These are phyloP conservation scores for Darevskia nairensis DNA, from an alignment of 2,797 vertebrate species.

Conservation along the genomic window DNA sequence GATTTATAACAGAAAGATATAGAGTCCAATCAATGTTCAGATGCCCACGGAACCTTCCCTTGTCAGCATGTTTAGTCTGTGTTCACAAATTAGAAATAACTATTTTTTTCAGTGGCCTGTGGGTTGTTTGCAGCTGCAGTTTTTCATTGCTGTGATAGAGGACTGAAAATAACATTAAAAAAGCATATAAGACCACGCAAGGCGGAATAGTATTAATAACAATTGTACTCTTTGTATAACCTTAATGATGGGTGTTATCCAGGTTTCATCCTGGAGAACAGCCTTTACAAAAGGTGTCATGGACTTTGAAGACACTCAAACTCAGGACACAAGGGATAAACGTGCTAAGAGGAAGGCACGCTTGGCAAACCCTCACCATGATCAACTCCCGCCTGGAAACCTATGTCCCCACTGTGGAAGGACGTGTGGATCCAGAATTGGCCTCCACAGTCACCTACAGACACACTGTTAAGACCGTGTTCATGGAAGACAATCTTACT, in stretches of 20 bases:
- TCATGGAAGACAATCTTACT: too few relatives aligned
- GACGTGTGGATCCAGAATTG: too few relatives aligned
- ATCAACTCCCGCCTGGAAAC: too few relatives aligned
- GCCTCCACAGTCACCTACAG: too few relatives aligned
- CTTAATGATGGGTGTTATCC: background rate
- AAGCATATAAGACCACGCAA: conserved; percentile 13
- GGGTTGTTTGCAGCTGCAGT: background rate
- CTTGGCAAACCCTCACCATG: too few relatives aligned
- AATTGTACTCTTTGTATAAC: background rate
- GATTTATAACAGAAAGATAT: conserved; percentile 27
- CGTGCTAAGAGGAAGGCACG: too few relatives aligned
- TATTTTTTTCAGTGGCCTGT: conserved; percentile 17
- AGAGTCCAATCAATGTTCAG: conserved; percentile 21
- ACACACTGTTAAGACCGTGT: too few relatives aligned
- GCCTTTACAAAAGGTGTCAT: too few relatives aligned
- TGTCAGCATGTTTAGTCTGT: background rate
- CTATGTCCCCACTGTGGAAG: too few relatives aligned
- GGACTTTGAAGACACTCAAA: too few relatives aligned
- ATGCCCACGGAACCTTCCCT: background rate
- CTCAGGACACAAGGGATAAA: too few relatives aligned
- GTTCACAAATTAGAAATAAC: conserved; percentile 19
- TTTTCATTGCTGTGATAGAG: conserved; percentile 29
- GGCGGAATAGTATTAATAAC: conserved; percentile 6
- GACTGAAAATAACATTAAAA: conserved; percentile 29
- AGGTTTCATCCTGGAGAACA: background rate